phyloP scores from a whole-genome alignment of 2,113 vertebrate genomes.

The Sinocyclocheilus grahami region DNA sequence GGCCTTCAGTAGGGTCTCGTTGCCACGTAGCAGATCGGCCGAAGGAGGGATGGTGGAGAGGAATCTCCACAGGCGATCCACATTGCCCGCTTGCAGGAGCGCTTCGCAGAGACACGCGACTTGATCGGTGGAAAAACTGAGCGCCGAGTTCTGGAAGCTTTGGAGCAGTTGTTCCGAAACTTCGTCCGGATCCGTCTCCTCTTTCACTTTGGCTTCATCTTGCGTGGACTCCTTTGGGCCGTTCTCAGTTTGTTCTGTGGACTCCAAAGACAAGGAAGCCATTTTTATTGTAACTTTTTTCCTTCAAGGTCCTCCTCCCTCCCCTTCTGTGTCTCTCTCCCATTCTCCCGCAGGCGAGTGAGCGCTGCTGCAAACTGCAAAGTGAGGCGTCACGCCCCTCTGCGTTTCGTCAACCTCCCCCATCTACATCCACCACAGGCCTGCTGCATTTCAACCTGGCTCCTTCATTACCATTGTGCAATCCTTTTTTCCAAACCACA shows the following conservation, averaged over 20 bases:
- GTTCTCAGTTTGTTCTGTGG: conserved; percentile 79
- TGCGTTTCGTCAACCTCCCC: conserved; percentile 43
- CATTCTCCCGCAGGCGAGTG: conserved; percentile 63
- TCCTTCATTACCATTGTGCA: not conserved
- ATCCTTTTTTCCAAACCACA: not conserved
- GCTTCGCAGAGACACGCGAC: conserved; percentile 90
- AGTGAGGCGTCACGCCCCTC: conserved; percentile 69
- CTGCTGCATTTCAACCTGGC: conserved; percentile 16
- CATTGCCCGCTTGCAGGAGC: conserved; percentile 88
- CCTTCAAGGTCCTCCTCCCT: conserved; percentile 69
- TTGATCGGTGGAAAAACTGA: conserved; percentile 87
- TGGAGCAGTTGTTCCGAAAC: conserved; percentile 74
- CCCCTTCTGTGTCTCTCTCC: conserved; percentile 69
- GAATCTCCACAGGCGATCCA: conserved; percentile 87
- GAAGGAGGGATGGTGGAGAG: conserved; percentile 86
- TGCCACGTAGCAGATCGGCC: conserved; percentile 82
- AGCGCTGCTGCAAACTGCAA: conserved; percentile 44
- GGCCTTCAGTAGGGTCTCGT: conserved; percentile 83
- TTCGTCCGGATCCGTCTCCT: conserved; percentile 72
- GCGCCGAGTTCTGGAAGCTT: conserved; percentile 77
- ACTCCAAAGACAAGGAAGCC: conserved; percentile 90
- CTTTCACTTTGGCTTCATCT: conserved; percentile 66
- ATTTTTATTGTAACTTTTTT: conserved; percentile 83
- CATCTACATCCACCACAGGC: conserved; percentile 29
- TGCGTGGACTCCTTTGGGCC: conserved; percentile 69